A percentile compares a stretch with the other conserved stretches of the same genome.
These are phyloP conservation scores for Drepanosiphum platanoidis DNA, from an alignment of 2,888 invertebrate species.

Conservation along the genomic window DNA sequence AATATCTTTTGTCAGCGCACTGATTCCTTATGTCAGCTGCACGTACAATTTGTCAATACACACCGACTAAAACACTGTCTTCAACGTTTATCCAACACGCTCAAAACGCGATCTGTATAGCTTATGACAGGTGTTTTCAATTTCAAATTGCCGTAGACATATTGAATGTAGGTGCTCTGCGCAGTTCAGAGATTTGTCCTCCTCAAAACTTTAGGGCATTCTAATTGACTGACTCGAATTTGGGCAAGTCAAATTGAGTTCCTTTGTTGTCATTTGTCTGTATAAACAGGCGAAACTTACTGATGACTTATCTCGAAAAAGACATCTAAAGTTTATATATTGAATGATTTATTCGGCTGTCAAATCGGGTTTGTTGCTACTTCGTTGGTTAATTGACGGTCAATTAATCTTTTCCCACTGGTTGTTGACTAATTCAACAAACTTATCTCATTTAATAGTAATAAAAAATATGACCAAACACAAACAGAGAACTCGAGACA, in stretches of 20 bases:
- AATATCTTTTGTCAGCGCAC: background rate
- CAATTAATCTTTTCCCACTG: background rate
- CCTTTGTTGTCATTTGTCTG: background rate
- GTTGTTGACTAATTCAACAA: background rate
- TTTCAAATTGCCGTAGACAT: background rate
- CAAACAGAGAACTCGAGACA: background rate
- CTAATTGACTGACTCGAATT: background rate
- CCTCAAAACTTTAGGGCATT: background rate
- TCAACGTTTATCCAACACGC: background rate
- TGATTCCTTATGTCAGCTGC: background rate
- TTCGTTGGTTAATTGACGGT: background rate
- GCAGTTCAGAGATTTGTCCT: background rate
- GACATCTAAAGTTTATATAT: conserved; percentile 2
- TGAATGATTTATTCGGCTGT: conserved; percentile 16
- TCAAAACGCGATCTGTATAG: background rate
- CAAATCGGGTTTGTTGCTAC: background rate
- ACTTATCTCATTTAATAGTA: background rate
- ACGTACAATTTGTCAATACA: conserved; percentile 20
- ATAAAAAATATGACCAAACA: background rate
- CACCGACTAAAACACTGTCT: background rate
- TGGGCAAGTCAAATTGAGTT: background rate
- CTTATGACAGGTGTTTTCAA: conserved; percentile 10
- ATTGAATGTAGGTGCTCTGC: background rate
- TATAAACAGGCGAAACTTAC: conserved; percentile 1
- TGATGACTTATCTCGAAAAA: conserved; percentile 16